Conservation (phyloP, 1,140 invertebrate species). For the Rhagoletis pomonella region DNA sequence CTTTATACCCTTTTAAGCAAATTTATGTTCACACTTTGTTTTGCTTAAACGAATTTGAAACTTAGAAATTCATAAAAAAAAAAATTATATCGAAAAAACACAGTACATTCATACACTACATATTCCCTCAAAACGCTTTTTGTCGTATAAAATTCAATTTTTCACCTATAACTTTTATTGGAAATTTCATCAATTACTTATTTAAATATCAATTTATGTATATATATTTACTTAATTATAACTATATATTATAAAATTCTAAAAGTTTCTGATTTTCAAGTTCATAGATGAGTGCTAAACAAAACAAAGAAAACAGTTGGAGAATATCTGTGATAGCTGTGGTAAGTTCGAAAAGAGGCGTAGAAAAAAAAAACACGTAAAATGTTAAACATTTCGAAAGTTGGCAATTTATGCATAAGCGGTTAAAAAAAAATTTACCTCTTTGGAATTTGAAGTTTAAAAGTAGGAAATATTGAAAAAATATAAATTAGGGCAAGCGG, state of each 20-base stretch:
- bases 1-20: conserved; percentile 55
- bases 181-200: conserved; percentile 37
- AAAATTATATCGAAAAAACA: conserved; percentile 38
- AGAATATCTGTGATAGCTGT: neutral
- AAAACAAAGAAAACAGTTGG: neutral
- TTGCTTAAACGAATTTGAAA: conserved; percentile 49
- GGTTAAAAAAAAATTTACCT: too few species aligned
- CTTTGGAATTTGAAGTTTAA: too few species aligned
- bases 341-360: too few species aligned
- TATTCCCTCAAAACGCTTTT: conserved; percentile 41
- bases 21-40: conserved; percentile 31
- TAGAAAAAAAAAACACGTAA: too few species aligned
- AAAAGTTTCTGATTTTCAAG: neutral
- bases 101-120: conserved; percentile 28
- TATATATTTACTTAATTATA: conserved; percentile 1
- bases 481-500: too few species aligned
- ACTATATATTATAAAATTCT: conserved; percentile 36
- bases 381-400: too few species aligned
- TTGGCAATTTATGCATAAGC: too few species aligned
- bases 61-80: conserved; percentile 30
- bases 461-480: too few species aligned
- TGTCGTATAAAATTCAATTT: conserved; percentile 45
- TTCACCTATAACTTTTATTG: neutral
- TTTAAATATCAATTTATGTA: conserved; percentile 41
- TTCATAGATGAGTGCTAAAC: neutral